Base-by-base conservation (phyloP, 2,888 invertebrate genomes). In the Tachina fera region DNA sequence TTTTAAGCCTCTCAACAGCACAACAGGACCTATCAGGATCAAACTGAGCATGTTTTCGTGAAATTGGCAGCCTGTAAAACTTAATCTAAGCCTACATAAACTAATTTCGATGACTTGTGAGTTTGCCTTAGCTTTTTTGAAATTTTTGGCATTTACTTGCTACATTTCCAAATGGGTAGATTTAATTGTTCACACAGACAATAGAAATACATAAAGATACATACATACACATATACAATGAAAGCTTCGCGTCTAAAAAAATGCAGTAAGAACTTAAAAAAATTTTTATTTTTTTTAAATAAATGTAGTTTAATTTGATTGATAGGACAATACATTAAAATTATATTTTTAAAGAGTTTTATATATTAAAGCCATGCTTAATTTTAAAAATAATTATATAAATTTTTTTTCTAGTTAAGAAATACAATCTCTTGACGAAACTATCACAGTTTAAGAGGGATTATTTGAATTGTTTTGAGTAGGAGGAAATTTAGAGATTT, bases 231-330 rank as follows among this genome's bases (percentile, higher is more conserved):
- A 89, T 87, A 88, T 88, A 91, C 91, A 91, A 91, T 91, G 90
- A 91, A 92, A 92, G 92, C 92, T 91, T 91, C 90, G 91, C 78
- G 79, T 81, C 61, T 74, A 82, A 70, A 74, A 76, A 70, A 84
- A 58, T 11, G 31, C 31, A 19, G 41, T 1, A 85, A 88, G 87
- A 87, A 88, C 86, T 88, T 67, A 87, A 77, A 76, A 82, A 84
- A 71, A 75, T 74, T 51, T 74, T 41, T 1, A 41, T 14, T 49
- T 61, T 10, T 83, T 61, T 61, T 60, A 19, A 60, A 56, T 49
- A 31, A 31, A 41, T n/a, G 0, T 39, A 60, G 63, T 31, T 63
- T n/a, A 71, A 56, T 47, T 70, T 67, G 13, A 60, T 53, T 60
- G 9, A 41, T 9, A 51, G 41, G 3, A 58, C 65, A 10, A 39